A percentile compares a stretch with the other conserved stretches of the same genome.
phyloP scores from a whole-genome alignment of 2,888 invertebrate genomes.

The Cerastis leucographa region DNA sequence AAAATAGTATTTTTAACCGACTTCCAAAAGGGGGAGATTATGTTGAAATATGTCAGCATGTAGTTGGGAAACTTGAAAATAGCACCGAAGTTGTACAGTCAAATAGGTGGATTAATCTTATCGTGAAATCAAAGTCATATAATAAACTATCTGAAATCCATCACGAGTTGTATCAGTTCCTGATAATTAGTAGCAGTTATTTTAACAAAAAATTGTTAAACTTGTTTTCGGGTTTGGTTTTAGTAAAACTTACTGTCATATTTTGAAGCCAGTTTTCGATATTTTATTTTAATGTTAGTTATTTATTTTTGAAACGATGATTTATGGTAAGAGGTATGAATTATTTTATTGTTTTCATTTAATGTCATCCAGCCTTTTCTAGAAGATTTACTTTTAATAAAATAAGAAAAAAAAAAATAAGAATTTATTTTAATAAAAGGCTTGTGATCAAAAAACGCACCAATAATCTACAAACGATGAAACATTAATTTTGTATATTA shows the following conservation, averaged over 20 bases:
- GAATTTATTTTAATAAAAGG: too few relatives aligned
- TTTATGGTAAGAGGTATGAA: background rate
- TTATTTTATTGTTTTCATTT: too few relatives aligned
- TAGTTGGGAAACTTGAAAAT: background rate
- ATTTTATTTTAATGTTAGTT: too few relatives aligned
- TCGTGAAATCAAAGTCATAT: background rate
- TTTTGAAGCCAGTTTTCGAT: background rate
- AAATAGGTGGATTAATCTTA: background rate
- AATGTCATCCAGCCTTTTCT: too few relatives aligned
- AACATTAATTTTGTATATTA: background rate
- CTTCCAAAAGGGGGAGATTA: too few relatives aligned
- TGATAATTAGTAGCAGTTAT: too few relatives aligned
- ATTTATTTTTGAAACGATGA: background rate
- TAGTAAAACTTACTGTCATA: background rate
- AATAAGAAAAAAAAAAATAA: too few relatives aligned
- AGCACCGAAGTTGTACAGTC: background rate
- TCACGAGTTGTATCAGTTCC: too few relatives aligned
- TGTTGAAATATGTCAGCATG: background rate
- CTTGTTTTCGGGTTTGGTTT: background rate
- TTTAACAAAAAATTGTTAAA: background rate
- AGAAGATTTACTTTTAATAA: too few relatives aligned
- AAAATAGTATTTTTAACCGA: background rate
- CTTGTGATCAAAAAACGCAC: background rate
- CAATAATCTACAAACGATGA: background rate
- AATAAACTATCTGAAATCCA: background rate